Evolutionary conservation across 2,888 invertebrate species (phyloP).

Genomic region (Pheosia tremula): DNA sequence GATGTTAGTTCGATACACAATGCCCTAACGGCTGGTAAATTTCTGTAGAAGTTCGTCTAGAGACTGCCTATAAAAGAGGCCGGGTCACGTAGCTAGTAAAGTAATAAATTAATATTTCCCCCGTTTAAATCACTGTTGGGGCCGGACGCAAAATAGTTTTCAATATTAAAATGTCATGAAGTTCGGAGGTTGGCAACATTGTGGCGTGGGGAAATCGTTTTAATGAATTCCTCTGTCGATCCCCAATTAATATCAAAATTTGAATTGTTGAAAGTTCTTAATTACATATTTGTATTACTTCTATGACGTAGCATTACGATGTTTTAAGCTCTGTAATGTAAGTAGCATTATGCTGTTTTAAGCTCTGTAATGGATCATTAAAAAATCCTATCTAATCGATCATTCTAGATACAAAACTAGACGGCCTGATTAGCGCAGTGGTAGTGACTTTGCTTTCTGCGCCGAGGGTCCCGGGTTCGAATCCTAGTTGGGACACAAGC

Average conservation of each 20-base stretch:
- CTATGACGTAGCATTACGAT: slow-evolving; percentile 5
- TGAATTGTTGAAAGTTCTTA: slow-evolving; percentile 19
- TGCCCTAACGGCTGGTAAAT: too few species aligned
- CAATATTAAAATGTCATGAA: slow-evolving; percentile 18
- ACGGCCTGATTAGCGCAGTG: too few species aligned
- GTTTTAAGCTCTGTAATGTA: too few species aligned
- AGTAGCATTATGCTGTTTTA: too few species aligned
- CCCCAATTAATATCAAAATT: slow-evolving; percentile 12
- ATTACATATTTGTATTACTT: slow-evolving; percentile 1
- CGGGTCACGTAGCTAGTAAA: slow-evolving; percentile 1
- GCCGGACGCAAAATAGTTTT: slow-evolving; percentile 17
- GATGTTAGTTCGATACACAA: too few species aligned
- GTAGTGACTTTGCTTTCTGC: too few species aligned
- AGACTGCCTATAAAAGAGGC: neutral
- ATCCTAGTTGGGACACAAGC: too few species aligned
- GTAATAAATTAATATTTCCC: neutral
- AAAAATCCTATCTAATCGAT: too few species aligned
- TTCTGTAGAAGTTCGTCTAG: neutral
- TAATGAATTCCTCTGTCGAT: slow-evolving; percentile 46
- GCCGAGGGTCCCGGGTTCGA: too few species aligned
- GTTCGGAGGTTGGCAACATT: slow-evolving; percentile 29
- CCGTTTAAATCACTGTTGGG: slow-evolving; percentile 3
- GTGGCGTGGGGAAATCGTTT: slow-evolving; percentile 35
- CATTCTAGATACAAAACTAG: too few species aligned
- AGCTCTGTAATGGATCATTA: too few species aligned